A percentile compares a stretch with the other conserved stretches of the same genome.
Conservation (phyloP, 2,797 vertebrate genomes). For the Lemur catta region DNA sequence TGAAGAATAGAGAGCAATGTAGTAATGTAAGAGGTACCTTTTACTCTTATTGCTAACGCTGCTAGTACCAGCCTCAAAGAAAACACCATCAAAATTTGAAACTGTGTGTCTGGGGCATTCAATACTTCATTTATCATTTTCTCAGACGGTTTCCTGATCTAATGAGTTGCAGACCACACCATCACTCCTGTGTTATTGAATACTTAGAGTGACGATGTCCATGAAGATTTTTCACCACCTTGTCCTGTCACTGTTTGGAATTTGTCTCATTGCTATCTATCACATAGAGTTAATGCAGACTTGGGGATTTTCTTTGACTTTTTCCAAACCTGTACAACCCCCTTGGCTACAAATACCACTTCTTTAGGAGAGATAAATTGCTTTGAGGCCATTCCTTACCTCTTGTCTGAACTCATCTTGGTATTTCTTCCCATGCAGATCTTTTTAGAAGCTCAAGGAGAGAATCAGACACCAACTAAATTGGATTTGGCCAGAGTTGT, state of each 20-base stretch:
- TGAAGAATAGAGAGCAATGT: not conserved
- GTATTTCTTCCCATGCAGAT: slow-evolving; percentile 33
- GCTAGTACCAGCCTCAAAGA: not conserved
- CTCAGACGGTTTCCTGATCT: not conserved
- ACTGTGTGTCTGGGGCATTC: not conserved
- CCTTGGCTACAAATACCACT: not conserved
- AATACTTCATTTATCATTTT: slow-evolving; percentile 45
- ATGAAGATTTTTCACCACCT: slow-evolving; percentile 22
- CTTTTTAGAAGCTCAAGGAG: not conserved
- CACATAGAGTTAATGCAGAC: not conserved
- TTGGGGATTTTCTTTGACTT: slow-evolving; percentile 35
- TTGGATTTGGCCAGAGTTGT: not conserved
- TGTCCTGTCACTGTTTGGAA: slow-evolving; percentile 40
- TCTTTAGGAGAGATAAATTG: slow-evolving; percentile 27
- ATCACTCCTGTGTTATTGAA: not conserved
- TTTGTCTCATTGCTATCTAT: slow-evolving; percentile 10
- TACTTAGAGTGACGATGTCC: not conserved
- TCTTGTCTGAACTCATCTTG: slow-evolving; percentile 40
- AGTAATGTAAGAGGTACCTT: not conserved
- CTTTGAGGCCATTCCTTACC: not conserved
- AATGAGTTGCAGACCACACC: slow-evolving; percentile 11
- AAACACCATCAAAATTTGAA: slow-evolving; percentile 41
- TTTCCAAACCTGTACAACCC: not conserved
- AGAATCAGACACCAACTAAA: not conserved
- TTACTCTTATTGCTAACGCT: not conserved